Conservation (phyloP, 2,797 vertebrate genomes). For the Bryconaethiops microstoma region DNA sequence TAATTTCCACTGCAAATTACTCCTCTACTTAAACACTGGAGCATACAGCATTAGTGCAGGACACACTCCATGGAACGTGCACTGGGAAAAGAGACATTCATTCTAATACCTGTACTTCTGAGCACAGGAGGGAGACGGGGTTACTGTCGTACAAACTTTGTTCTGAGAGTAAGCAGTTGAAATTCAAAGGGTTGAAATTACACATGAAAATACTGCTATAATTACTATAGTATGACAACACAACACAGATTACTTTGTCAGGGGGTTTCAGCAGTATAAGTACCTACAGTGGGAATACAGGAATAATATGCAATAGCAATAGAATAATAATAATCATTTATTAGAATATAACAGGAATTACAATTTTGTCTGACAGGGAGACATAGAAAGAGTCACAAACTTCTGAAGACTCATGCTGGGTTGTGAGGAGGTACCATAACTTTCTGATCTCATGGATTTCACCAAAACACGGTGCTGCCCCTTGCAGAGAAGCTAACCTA, state of each 20-base stretch:
- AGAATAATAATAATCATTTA: neutral
- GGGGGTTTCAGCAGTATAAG: neutral
- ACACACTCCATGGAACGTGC: conserved; percentile 9
- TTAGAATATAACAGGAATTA: neutral
- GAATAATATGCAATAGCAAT: neutral
- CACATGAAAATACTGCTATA: neutral
- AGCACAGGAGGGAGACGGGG: conserved; percentile 52
- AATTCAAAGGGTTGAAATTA: neutral
- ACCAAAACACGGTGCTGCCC: neutral
- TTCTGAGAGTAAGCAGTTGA: conserved; percentile 1
- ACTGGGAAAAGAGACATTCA: conserved; percentile 30
- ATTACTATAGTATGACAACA: neutral
- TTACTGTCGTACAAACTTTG: conserved; percentile 63
- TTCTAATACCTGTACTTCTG: conserved; percentile 58
- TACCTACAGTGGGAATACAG: neutral
- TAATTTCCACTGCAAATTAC: neutral
- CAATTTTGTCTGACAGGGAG: neutral
- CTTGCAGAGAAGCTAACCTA: neutral
- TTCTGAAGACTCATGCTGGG: neutral
- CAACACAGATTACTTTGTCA: no score
- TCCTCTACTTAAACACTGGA: neutral
- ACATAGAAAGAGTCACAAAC: neutral
- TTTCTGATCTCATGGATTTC: neutral
- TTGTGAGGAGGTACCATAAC: neutral
- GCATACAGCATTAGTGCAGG: neutral